Percentiles rank a stretch among this genome's conserved stretches.
phyloP scores from a whole-genome alignment of 2,113 vertebrate species.

The Morone saxatilis region DNA sequence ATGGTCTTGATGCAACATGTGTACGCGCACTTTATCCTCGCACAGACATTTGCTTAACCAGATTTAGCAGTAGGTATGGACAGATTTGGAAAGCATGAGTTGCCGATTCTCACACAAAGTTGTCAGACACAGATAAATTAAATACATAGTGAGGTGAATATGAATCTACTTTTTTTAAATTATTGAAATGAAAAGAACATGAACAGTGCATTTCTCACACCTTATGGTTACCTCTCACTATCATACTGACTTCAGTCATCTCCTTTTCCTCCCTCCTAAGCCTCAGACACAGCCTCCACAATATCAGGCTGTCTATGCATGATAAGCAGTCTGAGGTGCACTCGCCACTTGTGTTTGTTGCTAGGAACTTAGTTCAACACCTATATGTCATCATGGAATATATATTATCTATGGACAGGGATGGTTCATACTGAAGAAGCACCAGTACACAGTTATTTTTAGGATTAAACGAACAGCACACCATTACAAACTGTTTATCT shows the following conservation, averaged over 20 bases:
- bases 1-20: background rate
- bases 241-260: constrained; percentile 16
- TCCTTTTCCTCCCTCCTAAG: constrained; percentile 15
- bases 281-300: constrained; percentile 20
- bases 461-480: background rate
- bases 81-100: background rate
- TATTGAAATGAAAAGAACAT: background rate
- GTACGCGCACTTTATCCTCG: background rate
- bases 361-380: background rate
- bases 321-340: constrained; percentile 35
- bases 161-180: background rate
- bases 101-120: background rate
- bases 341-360: constrained; percentile 7
- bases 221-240: constrained; percentile 3
- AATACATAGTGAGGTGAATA: background rate
- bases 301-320: constrained; percentile 44
- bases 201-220: background rate
- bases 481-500: background rate
- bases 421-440: background rate
- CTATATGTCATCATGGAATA: constrained; percentile 19
- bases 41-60: background rate
- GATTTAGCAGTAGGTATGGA: constrained; percentile 12
- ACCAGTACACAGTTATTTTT: background rate
- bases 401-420: background rate
- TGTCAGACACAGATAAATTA: background rate